phyloP scores from a whole-genome alignment of 2,797 vertebrate species.

The Pseudomugil tenellus region DNA sequence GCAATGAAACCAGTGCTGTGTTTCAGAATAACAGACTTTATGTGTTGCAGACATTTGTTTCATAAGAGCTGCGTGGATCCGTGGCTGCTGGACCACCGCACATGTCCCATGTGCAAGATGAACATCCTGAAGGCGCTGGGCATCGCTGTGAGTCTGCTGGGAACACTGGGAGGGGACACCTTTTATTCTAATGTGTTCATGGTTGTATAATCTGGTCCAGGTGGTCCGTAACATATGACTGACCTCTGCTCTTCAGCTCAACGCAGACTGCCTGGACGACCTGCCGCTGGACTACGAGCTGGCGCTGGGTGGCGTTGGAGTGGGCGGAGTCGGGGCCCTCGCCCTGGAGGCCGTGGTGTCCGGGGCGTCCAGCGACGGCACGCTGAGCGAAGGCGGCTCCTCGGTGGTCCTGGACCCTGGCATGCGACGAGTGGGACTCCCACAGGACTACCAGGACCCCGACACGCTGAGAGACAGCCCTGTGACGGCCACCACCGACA shows the following conservation, averaged over 20 bases:
- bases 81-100: conserved; percentile 97
- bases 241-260: conserved; percentile 79
- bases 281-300: conserved; percentile 91
- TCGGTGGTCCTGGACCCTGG: conserved; percentile 88
- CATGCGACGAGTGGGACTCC: conserved; percentile 85
- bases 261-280: conserved; percentile 93
- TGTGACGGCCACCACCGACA: conserved; percentile 71
- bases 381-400: conserved; percentile 85
- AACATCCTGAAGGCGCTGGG: conserved; percentile 98
- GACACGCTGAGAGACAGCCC: conserved; percentile 81
- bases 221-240: not conserved
- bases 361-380: conserved; percentile 84
- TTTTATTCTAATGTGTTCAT: not conserved
- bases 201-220: not conserved
- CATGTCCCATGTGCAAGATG: conserved; percentile 99
- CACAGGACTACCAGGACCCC: conserved; percentile 89
- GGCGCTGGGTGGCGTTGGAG: conserved; percentile 83
- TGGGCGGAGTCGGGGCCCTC: conserved; percentile 72
- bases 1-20: not conserved
- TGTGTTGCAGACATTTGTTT: conserved; percentile 88
- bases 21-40: too few species aligned
- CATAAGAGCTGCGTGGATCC: conserved; percentile 98
- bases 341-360: conserved; percentile 76
- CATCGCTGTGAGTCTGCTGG: conserved; percentile 89
- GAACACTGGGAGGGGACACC: not conserved